Evolutionary conservation across 2,113 vertebrate genomes (phyloP).

Genomic region (Varanus salvator): DNA sequence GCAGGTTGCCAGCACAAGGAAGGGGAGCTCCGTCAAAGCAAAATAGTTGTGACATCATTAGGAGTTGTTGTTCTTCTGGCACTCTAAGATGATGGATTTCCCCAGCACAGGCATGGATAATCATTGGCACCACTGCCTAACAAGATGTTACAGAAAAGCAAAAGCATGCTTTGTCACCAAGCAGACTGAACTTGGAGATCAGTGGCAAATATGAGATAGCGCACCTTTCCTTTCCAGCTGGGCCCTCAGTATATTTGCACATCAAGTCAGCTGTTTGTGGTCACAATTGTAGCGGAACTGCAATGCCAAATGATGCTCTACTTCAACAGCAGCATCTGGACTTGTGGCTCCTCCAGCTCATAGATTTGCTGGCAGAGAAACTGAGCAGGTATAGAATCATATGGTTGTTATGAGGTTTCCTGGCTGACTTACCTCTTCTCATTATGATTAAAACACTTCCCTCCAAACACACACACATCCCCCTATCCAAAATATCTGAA

Average conservation of each 20-base stretch:
- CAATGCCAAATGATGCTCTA: slow-evolving; percentile 48
- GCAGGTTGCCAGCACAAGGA: accelerated
- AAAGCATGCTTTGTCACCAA: not conserved
- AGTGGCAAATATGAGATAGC: slow-evolving; percentile 7
- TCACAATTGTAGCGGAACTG: slow-evolving; percentile 57
- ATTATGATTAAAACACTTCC: slow-evolving; percentile 20
- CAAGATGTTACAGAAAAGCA: not conserved
- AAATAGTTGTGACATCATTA: not conserved
- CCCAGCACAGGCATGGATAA: accelerated
- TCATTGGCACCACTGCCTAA: accelerated
- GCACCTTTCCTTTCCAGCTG: slow-evolving; percentile 58
- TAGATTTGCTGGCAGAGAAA: slow-evolving; percentile 62
- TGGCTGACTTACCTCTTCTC: slow-evolving; percentile 67
- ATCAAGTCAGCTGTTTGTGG: slow-evolving; percentile 57
- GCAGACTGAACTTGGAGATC: not conserved
- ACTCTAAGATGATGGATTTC: not conserved
- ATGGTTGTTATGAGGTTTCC: not conserved
- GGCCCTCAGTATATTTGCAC: slow-evolving; percentile 50
- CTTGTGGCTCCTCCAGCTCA: slow-evolving; percentile 63
- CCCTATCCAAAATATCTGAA: slow-evolving; percentile 31
- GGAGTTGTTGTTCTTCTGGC: not conserved
- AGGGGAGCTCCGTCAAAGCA: not conserved
- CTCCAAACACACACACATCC: too few species aligned
- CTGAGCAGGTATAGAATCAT: slow-evolving; percentile 42
- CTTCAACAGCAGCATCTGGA: slow-evolving; percentile 60